phyloP scores from a whole-genome alignment of 1,140 invertebrate genomes.

The Caenorhabditis briggsae region DNA sequence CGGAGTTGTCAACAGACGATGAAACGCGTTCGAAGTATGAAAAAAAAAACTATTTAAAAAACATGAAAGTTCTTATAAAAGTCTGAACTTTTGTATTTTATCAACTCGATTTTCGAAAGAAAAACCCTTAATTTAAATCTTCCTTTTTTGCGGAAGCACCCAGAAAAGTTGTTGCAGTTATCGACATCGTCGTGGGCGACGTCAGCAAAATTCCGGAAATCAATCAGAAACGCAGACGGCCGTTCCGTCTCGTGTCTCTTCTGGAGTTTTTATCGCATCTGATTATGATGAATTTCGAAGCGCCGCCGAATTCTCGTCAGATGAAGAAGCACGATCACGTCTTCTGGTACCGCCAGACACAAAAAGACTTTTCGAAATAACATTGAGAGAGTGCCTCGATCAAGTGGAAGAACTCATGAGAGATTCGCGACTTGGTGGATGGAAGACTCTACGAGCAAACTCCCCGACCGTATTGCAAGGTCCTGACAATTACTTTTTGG shows the following conservation, averaged over 20 bases:
- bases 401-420: slow-evolving; percentile 38
- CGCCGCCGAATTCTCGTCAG: slow-evolving; percentile 35
- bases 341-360: slow-evolving; percentile 28
- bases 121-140: neutral
- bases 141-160: neutral
- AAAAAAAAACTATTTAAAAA: neutral
- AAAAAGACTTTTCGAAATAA: slow-evolving; percentile 13
- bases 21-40: slow-evolving; percentile 11
- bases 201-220: slow-evolving; percentile 35
- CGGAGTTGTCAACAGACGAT: slow-evolving; percentile 16
- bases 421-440: slow-evolving; percentile 29
- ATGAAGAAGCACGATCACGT: slow-evolving; percentile 33
- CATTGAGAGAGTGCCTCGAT: slow-evolving; percentile 6
- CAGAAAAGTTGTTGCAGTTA: slow-evolving; percentile 2
- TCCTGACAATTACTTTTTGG: slow-evolving; percentile 34
- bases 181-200: slow-evolving; percentile 36
- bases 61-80: neutral
- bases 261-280: slow-evolving; percentile 21
- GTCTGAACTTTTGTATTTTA: too few relatives aligned
- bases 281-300: slow-evolving; percentile 41
- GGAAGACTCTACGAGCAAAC: slow-evolving; percentile 12
- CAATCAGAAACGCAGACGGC: slow-evolving; percentile 32
- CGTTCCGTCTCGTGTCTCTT: slow-evolving; percentile 4
- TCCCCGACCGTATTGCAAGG: slow-evolving; percentile 30
- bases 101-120: neutral